These are phyloP conservation scores for Hucho hucho DNA, from an alignment of 2,113 vertebrate species.

Conservation along the genomic window DNA sequence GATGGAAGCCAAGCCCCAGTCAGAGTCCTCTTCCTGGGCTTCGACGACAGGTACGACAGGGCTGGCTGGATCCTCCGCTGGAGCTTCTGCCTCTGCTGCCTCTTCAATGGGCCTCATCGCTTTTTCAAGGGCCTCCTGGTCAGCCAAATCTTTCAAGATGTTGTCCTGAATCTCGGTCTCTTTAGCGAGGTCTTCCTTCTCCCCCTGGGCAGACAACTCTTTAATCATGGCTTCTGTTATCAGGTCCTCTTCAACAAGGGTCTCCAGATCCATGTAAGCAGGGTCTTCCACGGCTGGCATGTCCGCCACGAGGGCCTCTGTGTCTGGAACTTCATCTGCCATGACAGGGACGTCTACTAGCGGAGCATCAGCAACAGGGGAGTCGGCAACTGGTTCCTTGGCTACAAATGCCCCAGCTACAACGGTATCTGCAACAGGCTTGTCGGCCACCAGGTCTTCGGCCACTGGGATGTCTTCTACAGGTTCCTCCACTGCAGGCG, in stretches of 20 bases:
- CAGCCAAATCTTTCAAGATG: not conserved
- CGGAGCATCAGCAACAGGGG: not conserved
- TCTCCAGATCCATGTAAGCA: not conserved
- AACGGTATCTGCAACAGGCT: conserved; percentile 2
- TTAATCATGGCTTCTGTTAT: conserved; percentile 22
- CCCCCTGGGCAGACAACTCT: conserved; percentile 17
- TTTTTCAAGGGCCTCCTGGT: conserved; percentile 4
- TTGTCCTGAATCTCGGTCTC: not conserved
- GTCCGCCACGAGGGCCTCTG: no score
- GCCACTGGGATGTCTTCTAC: not conserved
- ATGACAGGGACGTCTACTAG: not conserved
- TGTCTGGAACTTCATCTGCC: no score
- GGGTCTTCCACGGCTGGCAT: not conserved
- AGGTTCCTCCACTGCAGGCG: not conserved
- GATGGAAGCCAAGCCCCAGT: conserved; percentile 85
- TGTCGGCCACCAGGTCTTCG: conserved; percentile 2
- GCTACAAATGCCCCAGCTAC: conserved; percentile 3
- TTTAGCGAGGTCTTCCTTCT: conserved; percentile 49
- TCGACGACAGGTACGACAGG: not conserved
- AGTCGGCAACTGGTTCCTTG: not conserved
- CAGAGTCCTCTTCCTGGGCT: conserved; percentile 53
- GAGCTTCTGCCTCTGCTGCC: not conserved
- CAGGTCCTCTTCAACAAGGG: conserved; percentile 13
- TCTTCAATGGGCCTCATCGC: not conserved
- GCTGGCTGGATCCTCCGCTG: not conserved